phyloP scores from a whole-genome alignment of 2,888 invertebrate genomes.

The Aproaerema taeniolella region DNA sequence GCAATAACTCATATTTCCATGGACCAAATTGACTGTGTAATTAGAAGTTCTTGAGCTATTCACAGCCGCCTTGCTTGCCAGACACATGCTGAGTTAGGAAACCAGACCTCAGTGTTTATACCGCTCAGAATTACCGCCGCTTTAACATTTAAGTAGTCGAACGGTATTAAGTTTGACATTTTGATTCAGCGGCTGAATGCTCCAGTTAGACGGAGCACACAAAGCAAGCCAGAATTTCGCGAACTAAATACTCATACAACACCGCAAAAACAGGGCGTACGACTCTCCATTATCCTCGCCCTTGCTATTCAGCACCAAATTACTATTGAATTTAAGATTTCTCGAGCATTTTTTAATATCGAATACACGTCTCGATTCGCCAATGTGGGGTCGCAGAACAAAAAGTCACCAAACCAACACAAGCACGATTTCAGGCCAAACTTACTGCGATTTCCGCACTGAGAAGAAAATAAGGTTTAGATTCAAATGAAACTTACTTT shows the following conservation, averaged over 20 bases:
- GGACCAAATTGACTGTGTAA: slow-evolving; percentile 75
- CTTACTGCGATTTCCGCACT: slow-evolving; percentile 39
- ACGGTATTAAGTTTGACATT: neutral
- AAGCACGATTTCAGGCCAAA: slow-evolving; percentile 22
- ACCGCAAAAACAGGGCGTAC: slow-evolving; percentile 71
- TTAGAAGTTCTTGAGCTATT: slow-evolving; percentile 62
- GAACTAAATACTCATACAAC: slow-evolving; percentile 56
- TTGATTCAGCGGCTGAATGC: slow-evolving; percentile 10
- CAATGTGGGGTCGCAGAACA: slow-evolving; percentile 44
- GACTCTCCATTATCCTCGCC: slow-evolving; percentile 58
- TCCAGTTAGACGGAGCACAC: slow-evolving; percentile 31
- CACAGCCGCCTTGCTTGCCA: slow-evolving; percentile 46
- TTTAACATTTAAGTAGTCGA: slow-evolving; percentile 1
- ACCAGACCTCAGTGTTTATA: slow-evolving; percentile 42
- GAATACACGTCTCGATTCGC: slow-evolving; percentile 55
- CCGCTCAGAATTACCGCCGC: slow-evolving; percentile 4
- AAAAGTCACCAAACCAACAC: slow-evolving; percentile 32
- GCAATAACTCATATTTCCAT: slow-evolving; percentile 69
- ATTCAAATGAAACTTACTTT: slow-evolving; percentile 35
- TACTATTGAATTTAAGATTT: slow-evolving; percentile 74
- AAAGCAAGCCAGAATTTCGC: slow-evolving; percentile 65
- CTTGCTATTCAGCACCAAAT: slow-evolving; percentile 62
- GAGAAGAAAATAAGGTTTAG: slow-evolving; percentile 53
- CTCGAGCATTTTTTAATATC: slow-evolving; percentile 66
- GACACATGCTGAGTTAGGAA: slow-evolving; percentile 64